These are phyloP conservation scores for Acanthococcus lagerstroemiae DNA, from an alignment of 2,888 invertebrate species.

Conservation along the genomic window DNA sequence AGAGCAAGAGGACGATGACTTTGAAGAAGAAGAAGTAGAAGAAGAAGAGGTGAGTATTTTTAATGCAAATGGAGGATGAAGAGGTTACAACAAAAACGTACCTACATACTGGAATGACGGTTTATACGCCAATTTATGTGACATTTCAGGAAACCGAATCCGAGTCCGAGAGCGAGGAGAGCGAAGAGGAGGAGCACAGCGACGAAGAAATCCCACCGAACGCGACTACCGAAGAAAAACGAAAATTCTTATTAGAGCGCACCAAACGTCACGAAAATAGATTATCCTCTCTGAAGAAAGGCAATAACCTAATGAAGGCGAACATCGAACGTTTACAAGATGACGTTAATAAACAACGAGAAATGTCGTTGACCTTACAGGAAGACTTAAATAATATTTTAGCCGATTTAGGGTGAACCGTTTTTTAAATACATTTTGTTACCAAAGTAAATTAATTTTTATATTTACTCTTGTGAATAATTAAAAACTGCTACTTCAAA, in stretches of 20 bases:
- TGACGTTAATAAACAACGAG: slow-evolving; percentile 71
- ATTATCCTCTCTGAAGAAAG: slow-evolving; percentile 71
- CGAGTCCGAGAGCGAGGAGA: slow-evolving; percentile 55
- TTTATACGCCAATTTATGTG: no score
- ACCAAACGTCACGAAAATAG: slow-evolving; percentile 67
- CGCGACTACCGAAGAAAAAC: slow-evolving; percentile 56
- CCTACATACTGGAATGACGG: no score
- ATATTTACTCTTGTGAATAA: no score
- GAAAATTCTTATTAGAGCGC: slow-evolving; percentile 49
- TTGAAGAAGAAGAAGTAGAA: slow-evolving; percentile 56
- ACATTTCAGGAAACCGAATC: slow-evolving; percentile 44
- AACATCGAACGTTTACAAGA: slow-evolving; percentile 80
- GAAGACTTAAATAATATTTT: slow-evolving; percentile 77
- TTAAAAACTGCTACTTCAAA: no score
- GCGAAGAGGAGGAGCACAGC: slow-evolving; percentile 52
- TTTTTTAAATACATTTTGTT: no score
- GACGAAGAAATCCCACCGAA: slow-evolving; percentile 58
- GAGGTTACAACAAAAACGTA: background rate
- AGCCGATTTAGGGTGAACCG: slow-evolving; percentile 75
- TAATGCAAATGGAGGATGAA: background rate
- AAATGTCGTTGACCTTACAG: slow-evolving; percentile 64
- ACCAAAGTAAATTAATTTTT: no score
- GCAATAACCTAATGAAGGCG: slow-evolving; percentile 75
- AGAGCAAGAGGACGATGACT: slow-evolving; percentile 61
- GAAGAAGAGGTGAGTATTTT: slow-evolving; percentile 43